Percentiles rank a stretch among this genome's conserved stretches.
Evolutionary conservation across 2,113 vertebrate genomes (phyloP).

Genomic region (Tylochromis polylepis): DNA sequence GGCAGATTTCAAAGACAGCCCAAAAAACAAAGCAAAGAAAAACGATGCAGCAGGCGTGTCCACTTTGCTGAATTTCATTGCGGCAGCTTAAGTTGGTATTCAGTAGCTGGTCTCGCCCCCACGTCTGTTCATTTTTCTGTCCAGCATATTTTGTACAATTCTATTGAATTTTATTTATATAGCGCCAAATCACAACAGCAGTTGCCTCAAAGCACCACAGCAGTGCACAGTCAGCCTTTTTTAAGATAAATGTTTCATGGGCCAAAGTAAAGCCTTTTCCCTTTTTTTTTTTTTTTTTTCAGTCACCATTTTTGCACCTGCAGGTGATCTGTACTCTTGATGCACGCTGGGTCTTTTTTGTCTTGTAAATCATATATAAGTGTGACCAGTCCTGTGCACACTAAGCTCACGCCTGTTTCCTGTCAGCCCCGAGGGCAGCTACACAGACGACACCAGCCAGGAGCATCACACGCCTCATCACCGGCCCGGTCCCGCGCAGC

Average conservation of each 20-base stretch:
- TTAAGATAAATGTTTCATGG: neutral
- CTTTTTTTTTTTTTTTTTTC: no score
- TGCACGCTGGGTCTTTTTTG: neutral
- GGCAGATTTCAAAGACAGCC: neutral
- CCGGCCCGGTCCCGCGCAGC: constrained; percentile 62
- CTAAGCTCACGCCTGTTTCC: neutral
- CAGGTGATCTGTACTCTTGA: neutral
- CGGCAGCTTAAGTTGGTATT: neutral
- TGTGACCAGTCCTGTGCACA: neutral
- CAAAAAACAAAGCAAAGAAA: neutral
- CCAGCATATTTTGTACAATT: neutral
- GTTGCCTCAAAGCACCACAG: neutral
- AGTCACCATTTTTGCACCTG: neutral
- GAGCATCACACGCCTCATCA: constrained; percentile 81
- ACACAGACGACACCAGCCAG: constrained; percentile 92
- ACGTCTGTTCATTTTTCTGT: neutral
- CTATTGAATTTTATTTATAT: neutral
- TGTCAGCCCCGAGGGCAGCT: constrained; percentile 93
- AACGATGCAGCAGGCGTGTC: neutral
- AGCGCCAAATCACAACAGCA: neutral
- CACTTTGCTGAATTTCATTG: neutral
- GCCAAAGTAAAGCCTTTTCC: neutral
- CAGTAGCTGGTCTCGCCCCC: neutral
- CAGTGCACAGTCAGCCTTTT: no score
- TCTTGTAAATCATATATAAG: neutral